phyloP scores from a whole-genome alignment of 2,888 invertebrate genomes.

The Sinodicranocentrus sp. region DNA sequence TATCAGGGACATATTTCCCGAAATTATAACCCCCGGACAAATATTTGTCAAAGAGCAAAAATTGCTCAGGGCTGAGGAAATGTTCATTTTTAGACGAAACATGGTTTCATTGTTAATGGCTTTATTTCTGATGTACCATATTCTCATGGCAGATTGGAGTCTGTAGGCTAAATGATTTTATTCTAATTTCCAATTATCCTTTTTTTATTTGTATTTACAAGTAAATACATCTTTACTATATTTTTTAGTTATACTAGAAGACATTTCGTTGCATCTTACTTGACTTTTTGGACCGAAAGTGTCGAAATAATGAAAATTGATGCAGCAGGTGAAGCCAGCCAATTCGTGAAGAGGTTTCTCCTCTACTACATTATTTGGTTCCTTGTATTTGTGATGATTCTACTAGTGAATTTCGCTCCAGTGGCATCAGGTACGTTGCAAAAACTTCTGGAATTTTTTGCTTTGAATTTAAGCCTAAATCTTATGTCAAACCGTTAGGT shows the following conservation, averaged over 20 bases:
- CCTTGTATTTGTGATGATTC: slow-evolving; percentile 2
- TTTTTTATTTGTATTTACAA: too few species aligned
- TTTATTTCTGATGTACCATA: slow-evolving; percentile 36
- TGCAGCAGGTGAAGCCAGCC: slow-evolving; percentile 54
- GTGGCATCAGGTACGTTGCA: slow-evolving; percentile 48
- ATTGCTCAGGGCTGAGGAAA: slow-evolving; percentile 56
- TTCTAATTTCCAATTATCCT: too few species aligned
- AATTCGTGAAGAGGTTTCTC: slow-evolving; percentile 39
- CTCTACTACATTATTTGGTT: slow-evolving; percentile 54
- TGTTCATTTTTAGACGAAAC: slow-evolving; percentile 65
- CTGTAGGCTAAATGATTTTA: too few species aligned
- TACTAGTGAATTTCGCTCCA: slow-evolving; percentile 47
- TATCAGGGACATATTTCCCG: not conserved
- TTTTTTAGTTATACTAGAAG: slow-evolving; percentile 31
- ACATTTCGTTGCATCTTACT: slow-evolving; percentile 56
- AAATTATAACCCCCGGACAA: too few species aligned
- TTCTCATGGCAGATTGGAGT: slow-evolving; percentile 40
- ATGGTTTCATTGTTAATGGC: slow-evolving; percentile 49
- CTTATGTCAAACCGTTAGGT: slow-evolving; percentile 10
- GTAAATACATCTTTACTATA: not conserved
- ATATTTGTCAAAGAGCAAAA: not conserved
- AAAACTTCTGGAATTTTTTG: not conserved
- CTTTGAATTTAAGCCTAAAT: not conserved
- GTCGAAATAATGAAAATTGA: slow-evolving; percentile 73
- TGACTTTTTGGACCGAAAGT: slow-evolving; percentile 66